Evolutionary conservation across 2,888 invertebrate genomes (phyloP).

Genomic region (Spodoptera picta): DNA sequence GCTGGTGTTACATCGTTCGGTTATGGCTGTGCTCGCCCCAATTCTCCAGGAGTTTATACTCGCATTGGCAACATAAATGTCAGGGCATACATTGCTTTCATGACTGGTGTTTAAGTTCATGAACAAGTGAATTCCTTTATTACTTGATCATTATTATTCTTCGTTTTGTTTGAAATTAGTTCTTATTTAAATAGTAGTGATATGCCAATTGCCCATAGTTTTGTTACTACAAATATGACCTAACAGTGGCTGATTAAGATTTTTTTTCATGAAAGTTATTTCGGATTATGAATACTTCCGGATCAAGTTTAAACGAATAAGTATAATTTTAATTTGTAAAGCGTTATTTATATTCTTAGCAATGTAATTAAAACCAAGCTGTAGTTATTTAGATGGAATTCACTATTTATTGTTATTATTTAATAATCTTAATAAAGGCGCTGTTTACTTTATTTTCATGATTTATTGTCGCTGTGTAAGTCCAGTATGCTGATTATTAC

Average conservation of each 20-base stretch:
- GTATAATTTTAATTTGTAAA: too few species aligned
- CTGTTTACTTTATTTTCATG: constrained; percentile 14
- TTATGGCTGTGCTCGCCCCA: constrained; percentile 67
- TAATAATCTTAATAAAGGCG: constrained; percentile 28
- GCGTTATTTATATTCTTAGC: too few species aligned
- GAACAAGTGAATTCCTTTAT: not conserved
- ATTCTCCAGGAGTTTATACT: constrained; percentile 68
- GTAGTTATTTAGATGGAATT: not conserved
- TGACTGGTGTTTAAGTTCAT: constrained; percentile 7
- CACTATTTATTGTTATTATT: not conserved
- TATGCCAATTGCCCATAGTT: too few species aligned
- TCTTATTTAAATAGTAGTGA: too few species aligned
- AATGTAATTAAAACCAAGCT: too few species aligned
- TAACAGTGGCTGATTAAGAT: too few species aligned
- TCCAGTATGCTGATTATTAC: too few species aligned
- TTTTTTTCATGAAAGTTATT: too few species aligned
- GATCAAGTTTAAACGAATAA: too few species aligned
- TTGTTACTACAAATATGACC: too few species aligned
- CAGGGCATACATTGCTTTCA: not conserved
- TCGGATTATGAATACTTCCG: too few species aligned
- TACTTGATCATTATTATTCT: not conserved
- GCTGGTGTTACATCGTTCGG: constrained; percentile 71
- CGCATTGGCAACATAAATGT: constrained; percentile 3
- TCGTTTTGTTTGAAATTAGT: not conserved
- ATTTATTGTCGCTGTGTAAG: not conserved